Evolutionary conservation across 1,140 invertebrate species (phyloP).

Genomic region (Leptinotarsa defecta): DNA sequence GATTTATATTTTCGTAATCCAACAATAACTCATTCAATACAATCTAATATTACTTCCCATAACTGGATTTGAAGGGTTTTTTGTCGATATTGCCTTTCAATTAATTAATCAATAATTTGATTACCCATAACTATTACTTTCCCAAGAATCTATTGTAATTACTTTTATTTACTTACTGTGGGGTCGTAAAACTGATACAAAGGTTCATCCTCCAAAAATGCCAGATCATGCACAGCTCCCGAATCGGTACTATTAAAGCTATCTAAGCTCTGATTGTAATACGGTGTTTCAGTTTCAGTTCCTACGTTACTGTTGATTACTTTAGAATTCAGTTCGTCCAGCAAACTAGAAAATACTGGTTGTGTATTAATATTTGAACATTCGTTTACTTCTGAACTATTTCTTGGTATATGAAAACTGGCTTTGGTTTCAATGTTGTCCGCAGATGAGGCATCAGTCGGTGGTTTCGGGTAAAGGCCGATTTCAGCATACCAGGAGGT

Average conservation of each 20-base stretch:
- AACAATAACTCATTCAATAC: too few species aligned
- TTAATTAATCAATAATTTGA: not conserved
- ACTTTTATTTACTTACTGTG: constrained; percentile 63
- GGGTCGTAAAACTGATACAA: constrained; percentile 90
- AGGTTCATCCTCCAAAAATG: constrained; percentile 70
- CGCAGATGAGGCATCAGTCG: too few species aligned
- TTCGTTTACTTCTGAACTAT: not conserved
- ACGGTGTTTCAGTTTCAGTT: constrained; percentile 44
- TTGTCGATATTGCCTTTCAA: too few species aligned
- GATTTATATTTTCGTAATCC: too few species aligned
- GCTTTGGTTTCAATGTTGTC: too few species aligned
- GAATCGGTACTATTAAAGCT: constrained; percentile 49
- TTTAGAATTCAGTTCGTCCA: constrained; percentile 18
- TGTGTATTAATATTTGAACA: not conserved
- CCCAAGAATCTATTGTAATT: not conserved
- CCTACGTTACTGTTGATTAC: not conserved
- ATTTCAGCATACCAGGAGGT: constrained; percentile 62
- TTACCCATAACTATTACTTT: not conserved
- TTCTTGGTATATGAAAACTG: too few species aligned
- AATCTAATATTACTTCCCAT: too few species aligned
- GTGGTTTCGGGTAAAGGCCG: constrained; percentile 56
- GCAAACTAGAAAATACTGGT: constrained; percentile 16
- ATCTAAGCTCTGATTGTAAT: constrained; percentile 47
- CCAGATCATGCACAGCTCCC: constrained; percentile 44
- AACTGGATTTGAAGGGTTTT: too few species aligned